Evolutionary conservation across 2,797 vertebrate species (phyloP), one percentile per base, ranked within the genome.

Genomic region (Sebastes vulpes): DNA sequence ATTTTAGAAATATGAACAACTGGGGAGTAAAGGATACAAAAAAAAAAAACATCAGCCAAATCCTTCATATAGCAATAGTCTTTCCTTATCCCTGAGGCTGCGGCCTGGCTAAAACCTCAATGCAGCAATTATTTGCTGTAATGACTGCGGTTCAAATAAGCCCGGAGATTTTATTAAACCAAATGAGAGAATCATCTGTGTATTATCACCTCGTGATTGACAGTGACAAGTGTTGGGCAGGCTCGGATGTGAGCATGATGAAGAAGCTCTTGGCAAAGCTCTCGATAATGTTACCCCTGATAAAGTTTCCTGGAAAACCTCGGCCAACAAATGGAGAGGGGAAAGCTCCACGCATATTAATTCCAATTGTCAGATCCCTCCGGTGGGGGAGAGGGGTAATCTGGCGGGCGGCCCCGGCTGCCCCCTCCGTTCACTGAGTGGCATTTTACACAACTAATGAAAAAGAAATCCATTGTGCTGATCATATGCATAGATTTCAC

Each of bases 151-250:
- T 97, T 97, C 96, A 98, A 98, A 99, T 98, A 98, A 98, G 97
- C 97, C 97, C 94, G 92, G 97, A 98, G 97, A 98, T 98, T 99
- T 99, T 98, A 99, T 99, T 98, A 99, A 98, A 99, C 97, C 98
- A 98, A 99, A 99, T 98, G 98, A 99, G 98, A 97, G 97, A 98
- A 97, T 98, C 97, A 97, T 97, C 96, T 97, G 97, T 97, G 97
- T 98, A 97, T 99, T 98, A 99, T 98, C 98, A 97, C 96, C 94
- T 95, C 92, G 96, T 99, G 98, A 99, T 98, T 99, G 98, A 98
- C 98, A 99, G 97, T 98, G 98, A 99, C 98, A 97, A 98, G 98
- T 98, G 97, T 97, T 95, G 96, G 96, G 96, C 95, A 92, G 94
- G 91, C 96, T 95, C 92, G 90, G 97, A 96, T 97, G 97, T 95